Percentiles rank a stretch among this genome's conserved stretches.
phyloP scores from a whole-genome alignment of 1,140 invertebrate genomes.

The Cydia amplana region DNA sequence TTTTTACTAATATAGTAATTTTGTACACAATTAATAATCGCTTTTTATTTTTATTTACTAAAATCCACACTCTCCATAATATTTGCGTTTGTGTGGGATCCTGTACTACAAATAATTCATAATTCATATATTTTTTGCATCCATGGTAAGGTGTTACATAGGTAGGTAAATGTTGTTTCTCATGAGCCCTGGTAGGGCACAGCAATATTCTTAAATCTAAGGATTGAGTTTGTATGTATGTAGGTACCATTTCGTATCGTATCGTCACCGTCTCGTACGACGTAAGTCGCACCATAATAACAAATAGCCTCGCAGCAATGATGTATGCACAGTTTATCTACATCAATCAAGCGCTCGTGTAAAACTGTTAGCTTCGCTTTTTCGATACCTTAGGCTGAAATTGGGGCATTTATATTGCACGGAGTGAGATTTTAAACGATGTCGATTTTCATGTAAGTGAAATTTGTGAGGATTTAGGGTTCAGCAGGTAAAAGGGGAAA shows the following conservation, averaged over 20 bases:
- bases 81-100: too few relatives aligned
- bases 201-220: too few relatives aligned
- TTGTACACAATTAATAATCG: too few relatives aligned
- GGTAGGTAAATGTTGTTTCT: too few relatives aligned
- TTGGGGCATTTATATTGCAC: constrained; percentile 27
- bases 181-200: too few relatives aligned
- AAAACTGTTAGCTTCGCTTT: constrained; percentile 24
- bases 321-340: constrained; percentile 29
- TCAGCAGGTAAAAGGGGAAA: not conserved
- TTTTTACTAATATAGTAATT: too few relatives aligned
- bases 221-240: too few relatives aligned
- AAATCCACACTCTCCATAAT: too few relatives aligned
- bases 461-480: not conserved
- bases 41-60: too few relatives aligned
- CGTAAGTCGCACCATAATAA: not conserved
- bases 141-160: too few relatives aligned
- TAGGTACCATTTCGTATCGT: too few relatives aligned
- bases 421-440: not conserved
- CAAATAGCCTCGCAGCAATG: constrained; percentile 22
- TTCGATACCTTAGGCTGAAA: constrained; percentile 28
- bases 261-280: not conserved
- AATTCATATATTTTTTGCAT: too few relatives aligned
- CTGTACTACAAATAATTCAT: not conserved
- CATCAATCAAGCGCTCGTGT: constrained; percentile 26
- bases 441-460: not conserved